Conservation (phyloP, 2,888 invertebrate genomes). For the Cordilura impudica region DNA sequence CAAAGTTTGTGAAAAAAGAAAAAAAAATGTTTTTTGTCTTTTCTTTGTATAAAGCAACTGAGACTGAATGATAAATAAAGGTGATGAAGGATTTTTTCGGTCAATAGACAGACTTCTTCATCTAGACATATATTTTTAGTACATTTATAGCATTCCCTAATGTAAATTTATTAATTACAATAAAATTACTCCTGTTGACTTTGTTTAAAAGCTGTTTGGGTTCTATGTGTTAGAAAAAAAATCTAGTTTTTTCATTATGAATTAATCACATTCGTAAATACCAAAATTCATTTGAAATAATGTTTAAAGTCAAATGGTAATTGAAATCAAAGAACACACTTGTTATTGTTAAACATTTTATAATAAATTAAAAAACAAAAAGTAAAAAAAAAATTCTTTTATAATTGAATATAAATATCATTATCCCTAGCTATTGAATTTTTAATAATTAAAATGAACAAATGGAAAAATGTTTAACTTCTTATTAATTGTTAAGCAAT, state of each 20-base stretch:
- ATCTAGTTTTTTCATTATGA: background rate
- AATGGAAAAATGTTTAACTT: background rate
- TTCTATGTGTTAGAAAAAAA: slow-evolving; percentile 14
- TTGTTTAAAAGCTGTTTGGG: slow-evolving; percentile 28
- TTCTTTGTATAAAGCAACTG: too few relatives aligned
- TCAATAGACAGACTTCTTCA: too few relatives aligned
- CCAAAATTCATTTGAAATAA: background rate
- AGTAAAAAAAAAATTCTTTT: background rate
- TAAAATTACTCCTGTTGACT: slow-evolving; percentile 13
- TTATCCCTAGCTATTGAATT: background rate
- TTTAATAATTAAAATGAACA: background rate
- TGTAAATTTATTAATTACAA: background rate
- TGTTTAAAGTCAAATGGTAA: slow-evolving; percentile 4
- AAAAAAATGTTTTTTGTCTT: too few relatives aligned
- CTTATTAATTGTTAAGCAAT: background rate
- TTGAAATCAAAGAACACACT: slow-evolving; percentile 14
- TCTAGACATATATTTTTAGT: background rate
- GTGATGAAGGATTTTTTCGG: too few relatives aligned
- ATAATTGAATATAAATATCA: background rate
- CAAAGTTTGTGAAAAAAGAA: too few relatives aligned
- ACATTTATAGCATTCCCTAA: slow-evolving; percentile 27
- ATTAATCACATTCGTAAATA: background rate
- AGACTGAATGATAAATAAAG: too few relatives aligned
- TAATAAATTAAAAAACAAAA: background rate
- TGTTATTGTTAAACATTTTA: background rate